Base-by-base conservation (phyloP, 2,113 vertebrate genomes). In the Oncorhynchus mykiss region DNA sequence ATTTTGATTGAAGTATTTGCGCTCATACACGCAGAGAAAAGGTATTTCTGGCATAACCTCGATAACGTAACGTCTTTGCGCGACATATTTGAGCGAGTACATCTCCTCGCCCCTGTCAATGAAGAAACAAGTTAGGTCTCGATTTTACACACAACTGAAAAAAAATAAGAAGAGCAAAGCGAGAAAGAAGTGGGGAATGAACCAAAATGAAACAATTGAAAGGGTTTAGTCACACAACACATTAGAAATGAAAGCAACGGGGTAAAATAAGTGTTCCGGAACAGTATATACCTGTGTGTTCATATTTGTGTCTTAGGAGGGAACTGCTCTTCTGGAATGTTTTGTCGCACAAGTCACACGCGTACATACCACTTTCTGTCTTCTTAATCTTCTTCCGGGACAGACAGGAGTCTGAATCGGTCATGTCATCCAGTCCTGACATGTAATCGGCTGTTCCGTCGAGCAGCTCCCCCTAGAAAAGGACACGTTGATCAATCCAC, bases 391-490 rank as follows among this genome's bases (percentile, higher is more conserved):
- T 97, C 94, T 96, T 97, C 88, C 95, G 95, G 91, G 97, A 97
- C 95, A 99, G 96, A 97, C 98, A 99, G 94, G 98, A 99, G 89
- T 99, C 98, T 16, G 97, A 97, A 94, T 99, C 98, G 92, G 97
- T 98, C 98, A 99, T 96, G 94, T 99, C 98, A 83, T 99, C 98
- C 73, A 99, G 96, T 93, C 98, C 96, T 94, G 97, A 99, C 96
- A 99, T 95, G 95, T 99, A 99, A 94, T 98, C 98, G 90, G 95
- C 94, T 87, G 96, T 96, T 93, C 95, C 97, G 91, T 99, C 98
- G 89, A 98, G 97, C 92, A 99, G 94, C 94, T 99, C 98, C 95
- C 96, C 97, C 97, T 97, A 92, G 1, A 91, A 92, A 86, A 85
- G 67, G 92, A 94, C 81, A 48, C 14, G 45, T 13, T 24, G 48